Evolutionary conservation across 1,140 invertebrate species (phyloP).

Genomic region (Pseudoatta argentina): DNA sequence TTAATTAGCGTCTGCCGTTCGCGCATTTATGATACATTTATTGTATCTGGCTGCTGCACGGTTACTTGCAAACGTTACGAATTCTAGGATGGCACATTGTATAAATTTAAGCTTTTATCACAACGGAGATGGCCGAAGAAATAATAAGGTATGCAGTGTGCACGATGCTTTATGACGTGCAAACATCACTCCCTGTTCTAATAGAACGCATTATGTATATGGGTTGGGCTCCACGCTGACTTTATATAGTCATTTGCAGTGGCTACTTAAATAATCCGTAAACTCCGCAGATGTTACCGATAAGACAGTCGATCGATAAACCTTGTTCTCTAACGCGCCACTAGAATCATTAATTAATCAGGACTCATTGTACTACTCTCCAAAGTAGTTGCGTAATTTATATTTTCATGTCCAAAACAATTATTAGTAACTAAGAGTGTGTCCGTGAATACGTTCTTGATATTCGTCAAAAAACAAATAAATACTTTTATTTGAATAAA

Average conservation of each 20-base stretch:
- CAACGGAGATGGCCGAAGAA: not conserved
- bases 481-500: no score
- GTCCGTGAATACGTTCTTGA: no score
- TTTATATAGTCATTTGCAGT: constrained; percentile 74
- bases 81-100: constrained; percentile 22
- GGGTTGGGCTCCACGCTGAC: constrained; percentile 68
- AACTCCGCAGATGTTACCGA: constrained; percentile 65
- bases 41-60: not conserved
- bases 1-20: constrained; percentile 33
- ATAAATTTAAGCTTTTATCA: constrained; percentile 51
- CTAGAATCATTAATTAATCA: constrained; percentile 49
- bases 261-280: constrained; percentile 72
- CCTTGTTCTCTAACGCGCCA: constrained; percentile 16
- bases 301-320: constrained; percentile 54
- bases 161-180: constrained; percentile 72
- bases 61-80: constrained; percentile 13
- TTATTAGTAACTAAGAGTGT: not conserved
- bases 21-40: constrained; percentile 29
- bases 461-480: no score
- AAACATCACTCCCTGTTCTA: constrained; percentile 70
- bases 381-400: constrained; percentile 35
- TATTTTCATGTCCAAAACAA: not conserved
- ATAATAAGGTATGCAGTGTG: constrained; percentile 35
- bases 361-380: constrained; percentile 6
- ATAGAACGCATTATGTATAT: constrained; percentile 75